Base-by-base conservation (phyloP, 1,140 invertebrate genomes). In the Eueides isabella region DNA sequence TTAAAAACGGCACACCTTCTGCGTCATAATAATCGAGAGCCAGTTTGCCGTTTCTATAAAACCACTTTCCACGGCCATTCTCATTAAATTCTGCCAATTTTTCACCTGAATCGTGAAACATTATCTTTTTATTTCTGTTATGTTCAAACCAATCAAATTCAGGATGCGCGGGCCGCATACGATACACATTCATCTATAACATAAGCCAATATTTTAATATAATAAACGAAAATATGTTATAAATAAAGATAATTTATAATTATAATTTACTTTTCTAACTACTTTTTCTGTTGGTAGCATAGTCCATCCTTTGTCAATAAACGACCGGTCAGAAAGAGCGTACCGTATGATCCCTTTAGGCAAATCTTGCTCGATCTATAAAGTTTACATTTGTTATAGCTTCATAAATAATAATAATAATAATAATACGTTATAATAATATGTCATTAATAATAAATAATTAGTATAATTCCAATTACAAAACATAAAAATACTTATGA, bases 271-370 rank as follows among this genome's bases (percentile, higher is more conserved):
- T 78, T 91, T 92, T 67, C 88, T 79, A 33, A 93, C 89, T 11
- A 92, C 85, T 90, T 91, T 93, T 77, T 93, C 89, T 14, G 85
- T 91, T 2, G 91, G 91, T 28, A 93, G 71, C 84, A 89, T 87
- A n/a, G 91, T 93, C 91, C 91, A 93, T 9, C 90, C 91, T 71
- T 92, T 92, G 16, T 92, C 89, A 35, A 93, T 93, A 77, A 89
- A 93, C 1, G 84, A 75, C 1, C 88, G 85, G 79, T 93, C 88
- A 1, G 91, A 93, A 67, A 93, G 76, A 30, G 87, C 84, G 55
- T 92, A 93, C n/a, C 83, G 80, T 30, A 88, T 83, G 16, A 88
- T 41, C 30, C 89, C 89, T 84, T 89, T 90, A 5, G 79, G 35
- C 16, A 68, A 14, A 30, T 88, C 88, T 67, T 81, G 71, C 14